Evolutionary conservation across 2,797 vertebrate genomes (phyloP), one percentile per base, ranked within the genome.

Genomic region (Gila robusta): DNA sequence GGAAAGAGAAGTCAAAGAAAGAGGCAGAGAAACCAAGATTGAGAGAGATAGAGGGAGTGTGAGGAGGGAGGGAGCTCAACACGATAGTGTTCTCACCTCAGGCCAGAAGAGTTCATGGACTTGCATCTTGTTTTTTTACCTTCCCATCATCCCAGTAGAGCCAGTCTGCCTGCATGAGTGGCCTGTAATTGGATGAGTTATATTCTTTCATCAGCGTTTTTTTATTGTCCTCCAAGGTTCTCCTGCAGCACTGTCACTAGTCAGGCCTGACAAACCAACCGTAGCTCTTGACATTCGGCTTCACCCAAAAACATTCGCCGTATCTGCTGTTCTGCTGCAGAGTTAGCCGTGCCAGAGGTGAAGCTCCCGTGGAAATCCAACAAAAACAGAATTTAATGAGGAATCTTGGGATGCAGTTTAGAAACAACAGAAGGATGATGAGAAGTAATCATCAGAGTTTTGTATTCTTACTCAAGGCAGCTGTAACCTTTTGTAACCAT

Each of bases 131-230:
- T 77, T 67, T 69, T 81, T 23, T 54, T 28, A 39, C 62, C 37
- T 47, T 49, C n/a, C 39, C 72, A 32, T 84, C 77, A 39, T 82
- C 41, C 72, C 59, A 52, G 3, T 26, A 28, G 47, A 77, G 21
- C 26, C 47, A 23, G 44, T 81, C 62, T 78, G 37, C 62, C 39
- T 59, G 81, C 67, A 70, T 66, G 17, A 39, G 44, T 49, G 6
- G 66, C 67, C 67, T 64, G 71, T 35, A 84, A 88, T 59, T 74
- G 80, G 66, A 84, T 49, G 66, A 84, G 39, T 87, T 86, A 64
- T 84, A 52, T 44, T 7, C 67, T 66, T 39, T 88, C 84, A 88
- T 89, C 79, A 86, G 67, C 72, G 4, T 3, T 28, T 66, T 32
- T 79, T n/a, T 49, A 49, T 16, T 26, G 9, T 72, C 71, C 77